Base-by-base conservation (phyloP, 2,113 vertebrate species). In the Sceloporus tristichus region DNA sequence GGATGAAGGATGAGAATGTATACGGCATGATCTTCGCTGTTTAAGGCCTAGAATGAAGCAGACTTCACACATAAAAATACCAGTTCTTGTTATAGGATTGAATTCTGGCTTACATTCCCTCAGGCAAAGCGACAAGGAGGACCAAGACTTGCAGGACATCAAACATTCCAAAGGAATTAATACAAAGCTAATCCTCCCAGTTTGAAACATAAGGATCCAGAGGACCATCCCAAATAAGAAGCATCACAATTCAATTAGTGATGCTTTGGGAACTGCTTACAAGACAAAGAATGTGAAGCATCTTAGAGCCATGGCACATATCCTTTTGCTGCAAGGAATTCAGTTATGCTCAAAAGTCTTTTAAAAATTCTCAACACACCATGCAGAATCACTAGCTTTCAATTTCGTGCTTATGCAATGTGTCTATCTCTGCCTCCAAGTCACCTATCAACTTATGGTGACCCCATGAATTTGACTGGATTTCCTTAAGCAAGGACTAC, bases 241-340 rank as follows among this genome's bases (percentile, higher is more conserved):
- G 25, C 34, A 65, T 21, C 25, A 14, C 38, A 68, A 10, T 82
- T 68, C 14, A 71, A n/a, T 23, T n/a, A 21, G 27, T 11, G 48
- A 71, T 9, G 29, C 27, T 34, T 71, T 29, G 66, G 25, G 48
- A 38, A 25, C 27, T 40, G 18, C 7, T 7, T 88, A 76, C 48
- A 29, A 6, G 82, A 1, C 59, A 88, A 83, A 5, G 91, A 90
- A 0, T 76, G 59, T 77, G 7, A 90, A 65, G 82, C 83, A 82
- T 84, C 0, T 68, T 11, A 56, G 53, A 75, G 89, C 38, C 71
- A 0, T 23, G 83, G 18, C 19, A 40, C 16, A 80, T 2, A 48
- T 90, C 0, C 2, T 88, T 87, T 90, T 38, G 56, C 18, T 0
- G 0, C 0, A 0, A 18, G 83, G 90, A 65, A 77, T 53, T 27